Percentiles rank a stretch among this genome's conserved stretches.
phyloP scores from a whole-genome alignment of 2,113 vertebrate genomes.

The Hydropotes inermis region DNA sequence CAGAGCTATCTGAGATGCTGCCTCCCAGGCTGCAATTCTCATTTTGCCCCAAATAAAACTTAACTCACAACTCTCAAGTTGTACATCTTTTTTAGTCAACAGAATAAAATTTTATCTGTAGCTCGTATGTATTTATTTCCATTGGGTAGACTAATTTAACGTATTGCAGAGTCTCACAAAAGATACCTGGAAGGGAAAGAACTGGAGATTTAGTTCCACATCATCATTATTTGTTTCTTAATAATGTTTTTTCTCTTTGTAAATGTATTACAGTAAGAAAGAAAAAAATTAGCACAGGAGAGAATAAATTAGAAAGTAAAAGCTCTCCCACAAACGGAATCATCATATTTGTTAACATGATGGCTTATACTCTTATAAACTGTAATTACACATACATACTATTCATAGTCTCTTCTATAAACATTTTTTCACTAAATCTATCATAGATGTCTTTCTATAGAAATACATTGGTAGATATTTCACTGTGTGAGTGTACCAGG shows the following conservation, averaged over 20 bases:
- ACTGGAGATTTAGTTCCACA: neutral
- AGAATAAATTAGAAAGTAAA: neutral
- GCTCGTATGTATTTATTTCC: neutral
- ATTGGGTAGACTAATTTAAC: neutral
- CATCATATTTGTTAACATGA: constrained; percentile 11
- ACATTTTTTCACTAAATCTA: neutral
- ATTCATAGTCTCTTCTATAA: neutral
- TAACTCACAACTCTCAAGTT: neutral
- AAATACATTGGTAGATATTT: neutral
- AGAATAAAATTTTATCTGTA: neutral
- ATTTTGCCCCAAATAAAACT: neutral
- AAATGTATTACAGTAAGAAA: neutral
- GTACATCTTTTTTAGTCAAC: neutral
- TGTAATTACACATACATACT: neutral
- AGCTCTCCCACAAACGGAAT: neutral
- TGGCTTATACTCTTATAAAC: neutral
- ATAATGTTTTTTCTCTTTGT: neutral
- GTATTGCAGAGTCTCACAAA: neutral
- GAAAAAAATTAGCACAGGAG: neutral
- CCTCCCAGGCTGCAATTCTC: neutral
- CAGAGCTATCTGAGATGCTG: neutral
- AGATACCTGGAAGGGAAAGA: neutral
- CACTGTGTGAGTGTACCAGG: neutral
- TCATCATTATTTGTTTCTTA: neutral
- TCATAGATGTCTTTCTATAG: neutral